Conservation (phyloP, 1,140 invertebrate species). For the Drosophila bocki region DNA sequence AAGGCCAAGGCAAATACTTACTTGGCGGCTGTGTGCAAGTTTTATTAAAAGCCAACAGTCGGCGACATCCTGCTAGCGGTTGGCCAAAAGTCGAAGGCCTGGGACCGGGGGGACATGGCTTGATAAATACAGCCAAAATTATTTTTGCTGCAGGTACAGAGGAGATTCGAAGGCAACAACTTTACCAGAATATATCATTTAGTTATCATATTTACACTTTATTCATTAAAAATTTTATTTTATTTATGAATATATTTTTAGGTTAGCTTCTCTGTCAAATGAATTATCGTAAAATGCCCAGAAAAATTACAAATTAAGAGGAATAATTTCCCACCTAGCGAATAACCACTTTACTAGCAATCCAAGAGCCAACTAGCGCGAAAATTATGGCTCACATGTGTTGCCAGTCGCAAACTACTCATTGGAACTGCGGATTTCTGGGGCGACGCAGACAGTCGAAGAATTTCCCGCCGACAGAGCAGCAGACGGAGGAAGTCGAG, state of each 20-base stretch:
- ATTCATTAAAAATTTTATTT: not conserved
- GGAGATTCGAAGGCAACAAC: not conserved
- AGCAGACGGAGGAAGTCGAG: conserved; percentile 38
- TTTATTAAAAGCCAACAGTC: conserved; percentile 80
- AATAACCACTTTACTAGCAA: conserved; percentile 34
- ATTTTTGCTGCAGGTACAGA: conserved; percentile 31
- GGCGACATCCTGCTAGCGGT: conserved; percentile 62
- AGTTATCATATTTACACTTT: too few relatives aligned
- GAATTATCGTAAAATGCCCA: too few relatives aligned
- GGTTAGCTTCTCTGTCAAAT: not conserved
- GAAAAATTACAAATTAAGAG: not conserved
- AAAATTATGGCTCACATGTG: conserved; percentile 72
- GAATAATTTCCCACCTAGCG: not conserved
- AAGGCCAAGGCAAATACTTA: conserved; percentile 63
- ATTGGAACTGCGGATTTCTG: conserved; percentile 51
- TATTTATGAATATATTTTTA: not conserved
- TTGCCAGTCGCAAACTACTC: conserved; percentile 59
- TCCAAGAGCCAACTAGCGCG: conserved; percentile 57
- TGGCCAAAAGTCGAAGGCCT: conserved; percentile 21
- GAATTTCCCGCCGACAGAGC: conserved; percentile 1
- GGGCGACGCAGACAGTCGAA: conserved; percentile 27
- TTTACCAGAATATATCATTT: not conserved
- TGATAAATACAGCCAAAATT: conserved; percentile 76
- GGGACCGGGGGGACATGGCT: conserved; percentile 25
- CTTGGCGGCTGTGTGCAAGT: conserved; percentile 67